Conservation (phyloP, 2,797 vertebrate species). For the Sarcoramphus papa region DNA sequence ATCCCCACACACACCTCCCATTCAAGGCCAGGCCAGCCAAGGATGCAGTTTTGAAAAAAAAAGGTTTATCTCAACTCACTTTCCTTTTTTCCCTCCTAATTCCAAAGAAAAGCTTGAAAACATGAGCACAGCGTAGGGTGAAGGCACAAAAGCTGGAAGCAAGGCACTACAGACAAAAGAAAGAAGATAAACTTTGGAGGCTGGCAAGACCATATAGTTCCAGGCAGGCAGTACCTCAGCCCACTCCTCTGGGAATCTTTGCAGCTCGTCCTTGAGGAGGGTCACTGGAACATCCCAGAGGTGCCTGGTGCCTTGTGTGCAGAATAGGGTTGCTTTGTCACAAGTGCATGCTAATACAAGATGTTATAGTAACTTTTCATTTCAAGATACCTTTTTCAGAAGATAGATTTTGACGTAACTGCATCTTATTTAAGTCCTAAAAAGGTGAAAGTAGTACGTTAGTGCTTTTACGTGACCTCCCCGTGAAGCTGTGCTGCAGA, state of each 20-base stretch:
- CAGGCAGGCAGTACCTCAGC: background rate
- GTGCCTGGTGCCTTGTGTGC: background rate
- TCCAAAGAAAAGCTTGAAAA: background rate
- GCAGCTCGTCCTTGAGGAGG: background rate
- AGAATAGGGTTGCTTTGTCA: background rate
- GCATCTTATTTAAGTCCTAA: background rate
- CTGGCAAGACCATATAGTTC: background rate
- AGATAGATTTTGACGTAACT: background rate
- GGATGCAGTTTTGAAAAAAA: background rate
- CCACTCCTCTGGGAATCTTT: background rate
- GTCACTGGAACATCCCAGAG: background rate
- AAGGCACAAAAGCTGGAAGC: background rate
- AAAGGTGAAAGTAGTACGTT: background rate
- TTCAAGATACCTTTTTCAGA: background rate
- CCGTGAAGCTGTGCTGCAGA: background rate
- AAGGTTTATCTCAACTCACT: background rate
- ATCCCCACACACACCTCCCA: background rate
- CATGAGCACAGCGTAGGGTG: background rate
- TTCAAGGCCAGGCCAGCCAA: background rate
- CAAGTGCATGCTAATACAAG: background rate
- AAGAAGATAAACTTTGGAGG: background rate
- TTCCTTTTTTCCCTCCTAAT: background rate
- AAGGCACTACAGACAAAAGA: background rate
- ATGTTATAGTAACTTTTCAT: background rate
- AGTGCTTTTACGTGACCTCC: background rate